These are phyloP conservation scores for Ooceraea biroi DNA, from an alignment of 1,140 invertebrate genomes.

Conservation along the genomic window DNA sequence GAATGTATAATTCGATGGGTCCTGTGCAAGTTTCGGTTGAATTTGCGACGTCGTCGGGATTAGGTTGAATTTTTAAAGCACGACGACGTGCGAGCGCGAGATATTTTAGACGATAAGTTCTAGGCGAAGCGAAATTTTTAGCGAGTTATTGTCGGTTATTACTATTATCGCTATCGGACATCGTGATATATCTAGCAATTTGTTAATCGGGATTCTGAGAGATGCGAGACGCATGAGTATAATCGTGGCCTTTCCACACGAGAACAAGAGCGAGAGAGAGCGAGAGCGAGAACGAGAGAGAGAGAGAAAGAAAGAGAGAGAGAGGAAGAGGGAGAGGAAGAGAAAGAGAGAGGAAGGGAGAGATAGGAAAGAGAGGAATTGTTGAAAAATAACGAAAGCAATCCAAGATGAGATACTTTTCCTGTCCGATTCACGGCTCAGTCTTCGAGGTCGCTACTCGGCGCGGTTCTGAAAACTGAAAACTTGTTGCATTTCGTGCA, in stretches of 20 bases:
- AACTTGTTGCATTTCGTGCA: background rate
- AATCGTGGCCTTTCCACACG: slow-evolving; percentile 66
- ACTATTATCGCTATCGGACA: slow-evolving; percentile 69
- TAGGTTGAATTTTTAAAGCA: slow-evolving; percentile 80
- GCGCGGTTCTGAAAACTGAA: slow-evolving; percentile 8
- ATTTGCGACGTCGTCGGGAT: slow-evolving; percentile 80
- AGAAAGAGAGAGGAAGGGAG: slow-evolving; percentile 15
- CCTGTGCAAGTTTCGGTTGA: slow-evolving; percentile 83
- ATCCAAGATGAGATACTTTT: slow-evolving; percentile 21
- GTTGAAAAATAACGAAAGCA: slow-evolving; percentile 4
- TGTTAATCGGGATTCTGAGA: slow-evolving; percentile 74
- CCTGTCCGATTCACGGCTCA: slow-evolving; percentile 14
- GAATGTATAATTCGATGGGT: slow-evolving; percentile 79
- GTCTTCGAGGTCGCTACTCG: slow-evolving; percentile 39
- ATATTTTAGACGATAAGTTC: slow-evolving; percentile 73
- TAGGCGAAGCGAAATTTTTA: slow-evolving; percentile 64
- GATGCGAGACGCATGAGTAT: slow-evolving; percentile 62
- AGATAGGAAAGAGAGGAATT: background rate
- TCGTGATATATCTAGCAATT: slow-evolving; percentile 75
- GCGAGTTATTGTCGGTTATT: slow-evolving; percentile 70
- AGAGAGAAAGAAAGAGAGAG: background rate
- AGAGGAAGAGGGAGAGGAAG: slow-evolving; percentile 36
- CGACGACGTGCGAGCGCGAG: slow-evolving; percentile 57
- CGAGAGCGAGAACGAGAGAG: slow-evolving; percentile 31
- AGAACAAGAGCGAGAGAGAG: slow-evolving; percentile 21